Conservation (phyloP, 2,888 invertebrate species). For the Chalcis sispes region DNA sequence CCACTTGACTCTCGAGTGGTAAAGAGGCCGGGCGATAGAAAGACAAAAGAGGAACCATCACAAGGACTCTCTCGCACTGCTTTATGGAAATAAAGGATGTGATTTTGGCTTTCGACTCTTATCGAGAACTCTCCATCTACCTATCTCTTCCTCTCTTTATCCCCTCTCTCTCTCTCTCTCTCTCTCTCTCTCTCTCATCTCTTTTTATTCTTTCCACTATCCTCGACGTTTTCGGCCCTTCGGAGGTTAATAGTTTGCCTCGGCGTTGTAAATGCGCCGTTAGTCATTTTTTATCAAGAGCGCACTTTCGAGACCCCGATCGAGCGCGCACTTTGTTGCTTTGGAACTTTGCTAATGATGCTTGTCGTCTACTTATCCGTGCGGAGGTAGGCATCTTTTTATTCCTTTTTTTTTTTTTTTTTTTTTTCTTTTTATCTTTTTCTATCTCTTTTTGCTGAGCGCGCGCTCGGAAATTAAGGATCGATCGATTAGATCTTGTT, state of each 20-base stretch:
- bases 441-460: no score
- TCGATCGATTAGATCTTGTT: no score
- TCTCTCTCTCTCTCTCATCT: neutral
- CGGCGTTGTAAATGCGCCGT: no score
- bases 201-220: neutral
- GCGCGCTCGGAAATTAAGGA: no score
- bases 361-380: slow-evolving; percentile 21
- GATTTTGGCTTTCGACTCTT: slow-evolving; percentile 65
- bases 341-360: slow-evolving; percentile 35
- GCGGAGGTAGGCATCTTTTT: no score
- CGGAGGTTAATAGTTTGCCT: no score
- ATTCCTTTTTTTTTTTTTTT: no score
- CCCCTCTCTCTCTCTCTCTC: slow-evolving; percentile 5
- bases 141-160: neutral
- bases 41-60: slow-evolving; percentile 43
- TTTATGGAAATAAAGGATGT: slow-evolving; percentile 69
- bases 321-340: slow-evolving; percentile 9
- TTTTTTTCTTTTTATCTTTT: no score
- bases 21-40: slow-evolving; percentile 44
- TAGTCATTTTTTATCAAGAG: slow-evolving; percentile 16
- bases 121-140: slow-evolving; percentile 53
- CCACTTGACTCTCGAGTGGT: slow-evolving; percentile 56
- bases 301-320: slow-evolving; percentile 24
- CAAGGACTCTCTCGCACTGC: slow-evolving; percentile 54
- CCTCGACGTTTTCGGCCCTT: no score